These are phyloP conservation scores for Sesia bembeciformis DNA, from an alignment of 2,888 invertebrate genomes.

Conservation along the genomic window DNA sequence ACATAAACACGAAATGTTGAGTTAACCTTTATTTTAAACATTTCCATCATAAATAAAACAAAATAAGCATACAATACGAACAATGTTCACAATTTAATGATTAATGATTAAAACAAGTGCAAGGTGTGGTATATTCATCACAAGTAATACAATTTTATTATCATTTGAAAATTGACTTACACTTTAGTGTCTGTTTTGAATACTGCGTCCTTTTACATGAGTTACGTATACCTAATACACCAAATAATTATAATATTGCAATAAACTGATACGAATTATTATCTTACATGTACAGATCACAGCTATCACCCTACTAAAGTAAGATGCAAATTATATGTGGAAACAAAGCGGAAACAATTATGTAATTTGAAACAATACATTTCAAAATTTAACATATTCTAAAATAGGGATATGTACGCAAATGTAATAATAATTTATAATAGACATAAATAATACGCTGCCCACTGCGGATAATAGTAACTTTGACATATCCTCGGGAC, in stretches of 20 bases:
- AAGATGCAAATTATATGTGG: constrained; percentile 12
- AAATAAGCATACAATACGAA: constrained; percentile 45
- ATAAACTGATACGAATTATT: constrained; percentile 11
- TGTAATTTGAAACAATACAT: no score
- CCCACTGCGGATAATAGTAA: no score
- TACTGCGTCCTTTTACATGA: neutral
- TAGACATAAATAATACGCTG: no score
- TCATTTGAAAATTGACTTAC: constrained; percentile 1
- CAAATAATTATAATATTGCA: constrained; percentile 3
- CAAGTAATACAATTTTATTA: neutral
- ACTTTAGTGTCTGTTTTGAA: neutral
- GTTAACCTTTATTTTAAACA: constrained; percentile 45
- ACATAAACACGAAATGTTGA: constrained; percentile 12
- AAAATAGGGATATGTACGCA: no score
- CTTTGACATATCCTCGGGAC: no score
- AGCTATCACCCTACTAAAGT: constrained; percentile 20
- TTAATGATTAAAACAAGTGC: constrained; percentile 28
- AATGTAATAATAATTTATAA: no score
- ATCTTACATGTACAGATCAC: constrained; percentile 27
- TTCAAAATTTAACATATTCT: no score
- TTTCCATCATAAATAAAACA: constrained; percentile 57
- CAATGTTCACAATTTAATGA: constrained; percentile 37
- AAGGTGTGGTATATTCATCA: constrained; percentile 17
- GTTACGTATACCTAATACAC: neutral
- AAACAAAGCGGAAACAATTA: constrained; percentile 5